A percentile compares a stretch with the other conserved stretches of the same genome.
Evolutionary conservation across 1,140 invertebrate species (phyloP).

Genomic region (Euglossa dilemma): DNA sequence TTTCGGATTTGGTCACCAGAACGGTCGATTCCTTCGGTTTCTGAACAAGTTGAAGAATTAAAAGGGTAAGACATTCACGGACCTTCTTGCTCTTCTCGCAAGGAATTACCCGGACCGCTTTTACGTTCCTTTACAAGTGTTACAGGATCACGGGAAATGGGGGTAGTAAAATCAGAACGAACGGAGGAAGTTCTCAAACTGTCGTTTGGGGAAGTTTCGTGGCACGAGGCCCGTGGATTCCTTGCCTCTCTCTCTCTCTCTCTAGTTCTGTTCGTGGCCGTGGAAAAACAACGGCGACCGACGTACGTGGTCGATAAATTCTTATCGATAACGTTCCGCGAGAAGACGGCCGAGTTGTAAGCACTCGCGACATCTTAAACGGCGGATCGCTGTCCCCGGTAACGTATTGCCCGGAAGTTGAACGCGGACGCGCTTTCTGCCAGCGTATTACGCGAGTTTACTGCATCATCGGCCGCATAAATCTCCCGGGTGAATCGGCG

Average conservation of each 20-base stretch:
- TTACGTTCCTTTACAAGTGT: too few species aligned
- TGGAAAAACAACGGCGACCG: not conserved
- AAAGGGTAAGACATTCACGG: not conserved
- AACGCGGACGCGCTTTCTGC: not conserved
- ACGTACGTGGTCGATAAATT: not conserved
- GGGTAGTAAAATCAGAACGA: not conserved
- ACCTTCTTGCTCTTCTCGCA: too few species aligned
- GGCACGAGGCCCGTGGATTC: not conserved
- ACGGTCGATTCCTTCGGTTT: too few species aligned
- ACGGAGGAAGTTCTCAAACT: not conserved
- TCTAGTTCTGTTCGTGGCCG: not conserved
- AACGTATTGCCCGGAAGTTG: not conserved
- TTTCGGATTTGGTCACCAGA: too few species aligned
- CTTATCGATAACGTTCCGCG: not conserved
- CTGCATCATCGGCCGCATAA: not conserved
- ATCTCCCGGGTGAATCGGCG: not conserved
- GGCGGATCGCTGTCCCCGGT: not conserved
- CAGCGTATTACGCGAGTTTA: not conserved
- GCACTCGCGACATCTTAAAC: not conserved
- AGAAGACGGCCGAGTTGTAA: not conserved
- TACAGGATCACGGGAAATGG: not conserved
- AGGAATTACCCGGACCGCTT: not conserved
- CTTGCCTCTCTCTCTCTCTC: not conserved
- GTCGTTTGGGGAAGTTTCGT: not conserved
- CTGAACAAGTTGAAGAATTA: not conserved